Base-by-base conservation (phyloP, 1,140 invertebrate species). In the Leptinotarsa defecta region DNA sequence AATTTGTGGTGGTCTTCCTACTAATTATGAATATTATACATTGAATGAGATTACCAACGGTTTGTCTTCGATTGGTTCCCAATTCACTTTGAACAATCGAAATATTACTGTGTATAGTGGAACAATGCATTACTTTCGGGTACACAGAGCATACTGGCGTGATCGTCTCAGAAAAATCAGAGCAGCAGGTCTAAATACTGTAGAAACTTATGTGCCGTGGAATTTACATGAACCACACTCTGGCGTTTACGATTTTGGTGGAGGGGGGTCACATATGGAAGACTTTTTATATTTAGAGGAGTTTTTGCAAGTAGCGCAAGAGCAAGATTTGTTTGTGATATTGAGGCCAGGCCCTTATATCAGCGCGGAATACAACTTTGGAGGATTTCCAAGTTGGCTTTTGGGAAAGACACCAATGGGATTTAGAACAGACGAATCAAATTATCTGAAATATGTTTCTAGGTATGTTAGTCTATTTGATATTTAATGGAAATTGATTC, bases 121-220 rank as follows among this genome's bases (percentile, higher is more conserved):
- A 0, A 95, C 95, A 72, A 90, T 98, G 76, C 96, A 98, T 85
- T 98, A 98, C 84, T 97, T 96, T 83, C 89, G 97, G 13, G 89
- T 96, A 1, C 95, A 95, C 3, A 89, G 89, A 48, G 87, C 89
- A 52, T 93, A 80, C 13, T 80, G 79, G 77, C 73, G 76, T n/a
- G 79, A 78, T 70, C 64, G 79, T 77, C 86, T 99, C 62, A 84
- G 88, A 67, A 96, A 96, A 85, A 89, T 97, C 78, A 89, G 92
- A 84, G 91, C 92, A n/a, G 78, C 76, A 69, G 97, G 97, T 15
- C 88, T 98, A 0, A 98, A 98, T 87, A 90, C 96, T 1, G 89
- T 99, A 13, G 92, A 95, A 79, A 96, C 95, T 94, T 98, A 98
- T 84, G 92, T 98, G 0, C 95, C 97, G 83, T 99, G 97, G 97